These are phyloP conservation scores for Protophormia terraenovae DNA, from an alignment of 2,888 invertebrate species.

Conservation along the genomic window DNA sequence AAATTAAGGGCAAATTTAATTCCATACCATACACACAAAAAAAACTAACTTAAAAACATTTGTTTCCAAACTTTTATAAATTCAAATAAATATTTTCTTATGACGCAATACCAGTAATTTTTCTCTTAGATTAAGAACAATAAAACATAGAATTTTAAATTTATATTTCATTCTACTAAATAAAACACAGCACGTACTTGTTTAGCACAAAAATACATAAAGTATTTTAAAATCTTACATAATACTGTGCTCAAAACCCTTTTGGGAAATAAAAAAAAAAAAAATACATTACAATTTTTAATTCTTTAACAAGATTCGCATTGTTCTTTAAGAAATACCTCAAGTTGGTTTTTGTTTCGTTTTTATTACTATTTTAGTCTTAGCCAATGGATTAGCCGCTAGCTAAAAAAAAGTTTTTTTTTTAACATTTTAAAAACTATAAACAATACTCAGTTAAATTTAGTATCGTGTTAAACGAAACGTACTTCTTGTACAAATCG, in stretches of 20 bases:
- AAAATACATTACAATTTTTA: neutral
- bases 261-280: conserved; percentile 22
- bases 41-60: neutral
- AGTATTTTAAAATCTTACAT: neutral
- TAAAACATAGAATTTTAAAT: neutral
- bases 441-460: conserved; percentile 27
- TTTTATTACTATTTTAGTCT: neutral
- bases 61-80: neutral
- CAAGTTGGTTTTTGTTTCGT: neutral
- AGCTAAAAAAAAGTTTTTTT: conserved; percentile 34
- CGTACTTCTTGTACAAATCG: conserved; percentile 49
- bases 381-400: conserved; percentile 54
- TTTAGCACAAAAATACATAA: neutral
- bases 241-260: conserved; percentile 35
- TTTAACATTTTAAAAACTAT: conserved; percentile 3
- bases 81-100: conserved; percentile 24
- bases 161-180: conserved; percentile 2
- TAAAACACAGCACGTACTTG: conserved; percentile 32
- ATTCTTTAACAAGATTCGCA: neutral
- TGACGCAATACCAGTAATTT: neutral
- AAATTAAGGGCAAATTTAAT: neutral
- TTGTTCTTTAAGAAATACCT: conserved; percentile 15
- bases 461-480: conserved; percentile 46
- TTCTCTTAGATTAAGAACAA: conserved; percentile 38
- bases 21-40: neutral